phyloP scores from a whole-genome alignment of 2,797 vertebrate species.

The Distichodus sexfasciatus region DNA sequence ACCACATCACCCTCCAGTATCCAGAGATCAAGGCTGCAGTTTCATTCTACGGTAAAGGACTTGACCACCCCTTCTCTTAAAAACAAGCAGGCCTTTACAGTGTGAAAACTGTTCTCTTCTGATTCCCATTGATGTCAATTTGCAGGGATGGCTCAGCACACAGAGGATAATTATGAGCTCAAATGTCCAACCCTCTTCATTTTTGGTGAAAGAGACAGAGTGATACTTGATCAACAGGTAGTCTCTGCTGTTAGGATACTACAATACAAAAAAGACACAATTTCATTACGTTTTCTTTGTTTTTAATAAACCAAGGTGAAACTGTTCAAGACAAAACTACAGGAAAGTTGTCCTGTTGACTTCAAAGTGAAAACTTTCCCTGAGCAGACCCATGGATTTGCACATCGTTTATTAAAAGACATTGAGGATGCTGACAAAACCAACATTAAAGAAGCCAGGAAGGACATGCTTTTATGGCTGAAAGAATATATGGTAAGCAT shows the following conservation, averaged over 20 bases:
- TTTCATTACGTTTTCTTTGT: too few relatives aligned
- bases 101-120: too few relatives aligned
- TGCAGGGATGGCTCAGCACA: conserved; percentile 74
- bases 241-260: too few relatives aligned
- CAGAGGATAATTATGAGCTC: conserved; percentile 68
- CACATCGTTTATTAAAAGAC: conserved; percentile 87
- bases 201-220: conserved; percentile 76
- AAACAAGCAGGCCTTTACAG: too few relatives aligned
- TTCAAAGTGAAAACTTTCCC: conserved; percentile 88
- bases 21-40: conserved; percentile 73
- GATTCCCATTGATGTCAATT: too few relatives aligned
- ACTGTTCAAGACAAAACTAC: too few relatives aligned
- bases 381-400: conserved; percentile 90
- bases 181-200: conserved; percentile 79
- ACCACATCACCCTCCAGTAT: conserved; percentile 73
- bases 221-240: conserved; percentile 78
- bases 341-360: conserved; percentile 77
- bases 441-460: conserved; percentile 80
- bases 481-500: not conserved
- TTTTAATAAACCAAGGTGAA: too few relatives aligned
- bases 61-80: too few relatives aligned
- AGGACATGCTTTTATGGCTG: conserved; percentile 83
- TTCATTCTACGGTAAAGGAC: conserved; percentile 77
- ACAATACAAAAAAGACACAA: too few relatives aligned
- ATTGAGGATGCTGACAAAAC: conserved; percentile 78